Base-by-base conservation (phyloP, 1,140 invertebrate species). In the Amyelois transitella region DNA sequence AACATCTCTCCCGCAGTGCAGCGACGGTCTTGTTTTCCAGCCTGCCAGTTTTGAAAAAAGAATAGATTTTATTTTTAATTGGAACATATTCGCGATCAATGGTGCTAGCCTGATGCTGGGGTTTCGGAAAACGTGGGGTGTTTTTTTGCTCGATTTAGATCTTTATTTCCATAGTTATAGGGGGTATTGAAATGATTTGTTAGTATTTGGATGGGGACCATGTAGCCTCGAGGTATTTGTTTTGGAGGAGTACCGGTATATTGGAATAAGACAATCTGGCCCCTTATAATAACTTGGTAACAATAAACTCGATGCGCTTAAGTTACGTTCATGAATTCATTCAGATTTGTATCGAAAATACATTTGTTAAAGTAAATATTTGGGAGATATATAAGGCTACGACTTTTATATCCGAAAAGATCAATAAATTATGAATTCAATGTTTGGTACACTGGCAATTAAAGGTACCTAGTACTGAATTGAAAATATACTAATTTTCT, bases 1-100 rank as follows among this genome's bases (percentile, higher is more conserved):
- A 21, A 21, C 18, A 20, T 4, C 44, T 21, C 45, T 21, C 45
- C 32, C 17, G 45, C 18, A 21, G 45, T 21, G 45, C 18, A 19
- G 19, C 45, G 21, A 19, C 19, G 19, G 45, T 20, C 45, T 21
- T 21, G 20, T 21, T 21, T 48, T 48, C 45, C 45, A 48, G 19
- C 12, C 18, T 19, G 19, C 4, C 32, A 38, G 19, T 48, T 48
- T 48, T 48, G 45, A 48, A 48, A n/a, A 48, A 48, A n/a, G 45
- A 48, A 48, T 48, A 48, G 19, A 19, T 48, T 48, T 48, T 48
- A 21, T 48, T 48, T 48, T 48, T 48, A 48, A 48, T 48, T 48
- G 45, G 45, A 48, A 48, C 45, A 48, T 48, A 48, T 48, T 48
- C 45, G 45, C 18, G 45, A 48, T 48, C 45, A 48, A 48, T 48